A percentile compares a stretch with the other conserved stretches of the same genome.
Conservation (phyloP, 2,797 vertebrate species). For the Nyctalus aviator region DNA sequence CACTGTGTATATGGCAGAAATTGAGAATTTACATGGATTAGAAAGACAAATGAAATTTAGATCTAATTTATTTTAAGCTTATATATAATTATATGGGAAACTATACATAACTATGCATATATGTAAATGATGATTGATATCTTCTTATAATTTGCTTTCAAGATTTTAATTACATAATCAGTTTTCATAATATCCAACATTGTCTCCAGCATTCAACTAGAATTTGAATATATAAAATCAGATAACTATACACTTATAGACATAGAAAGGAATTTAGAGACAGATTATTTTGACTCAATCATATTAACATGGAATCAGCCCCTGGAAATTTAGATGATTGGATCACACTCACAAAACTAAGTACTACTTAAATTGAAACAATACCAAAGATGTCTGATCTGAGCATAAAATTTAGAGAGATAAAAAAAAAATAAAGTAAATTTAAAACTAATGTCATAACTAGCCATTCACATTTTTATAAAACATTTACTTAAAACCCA, state of each 20-base stretch:
- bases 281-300: constrained; percentile 14
- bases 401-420: neutral
- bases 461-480: neutral
- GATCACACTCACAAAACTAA: neutral
- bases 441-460: neutral
- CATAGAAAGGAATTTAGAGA: constrained; percentile 17
- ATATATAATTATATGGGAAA: neutral
- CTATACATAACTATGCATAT: neutral
- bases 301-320: neutral
- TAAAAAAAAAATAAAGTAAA: neutral
- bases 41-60: constrained; percentile 31
- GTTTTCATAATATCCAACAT: constrained; percentile 14
- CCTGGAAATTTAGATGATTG: neutral
- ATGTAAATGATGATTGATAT: neutral
- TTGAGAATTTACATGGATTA: neutral
- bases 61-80: constrained; percentile 11
- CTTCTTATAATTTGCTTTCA: neutral
- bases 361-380: neutral
- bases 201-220: neutral
- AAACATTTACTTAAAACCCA: neutral
- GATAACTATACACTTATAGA: constrained; percentile 28
- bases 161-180: constrained; percentile 5
- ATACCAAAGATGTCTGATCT: neutral
- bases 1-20: neutral
- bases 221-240: neutral